Evolutionary conservation across 2,888 invertebrate species (phyloP).

Genomic region (Microctonus brassicae): DNA sequence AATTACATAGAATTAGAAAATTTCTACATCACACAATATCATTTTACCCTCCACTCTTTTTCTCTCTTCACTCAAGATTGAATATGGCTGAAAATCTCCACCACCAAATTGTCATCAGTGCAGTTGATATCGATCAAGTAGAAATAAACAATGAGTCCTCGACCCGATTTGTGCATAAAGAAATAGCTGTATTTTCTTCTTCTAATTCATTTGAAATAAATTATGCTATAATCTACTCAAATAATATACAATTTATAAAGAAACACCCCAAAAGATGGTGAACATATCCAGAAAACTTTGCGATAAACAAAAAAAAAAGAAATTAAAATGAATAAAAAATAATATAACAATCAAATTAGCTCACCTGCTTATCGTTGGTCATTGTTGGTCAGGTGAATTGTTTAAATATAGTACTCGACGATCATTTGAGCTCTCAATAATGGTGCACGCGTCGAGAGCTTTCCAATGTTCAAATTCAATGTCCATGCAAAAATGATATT

Average conservation of each 20-base stretch:
- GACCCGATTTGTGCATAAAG: conserved; percentile 17
- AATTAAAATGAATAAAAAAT: conserved; percentile 13
- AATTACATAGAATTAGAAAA: conserved; percentile 10
- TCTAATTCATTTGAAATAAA: background rate
- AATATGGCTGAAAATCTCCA: background rate
- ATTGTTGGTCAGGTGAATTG: conserved; percentile 50
- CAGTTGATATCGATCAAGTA: conserved; percentile 7
- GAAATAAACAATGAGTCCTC: conserved; percentile 27
- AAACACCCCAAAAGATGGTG: background rate
- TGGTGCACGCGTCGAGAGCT: conserved; percentile 42
- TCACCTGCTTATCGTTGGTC: conserved; percentile 68
- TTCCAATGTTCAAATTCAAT: conserved; percentile 52
- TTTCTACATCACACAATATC: conserved; percentile 25
- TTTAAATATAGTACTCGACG: conserved; percentile 39
- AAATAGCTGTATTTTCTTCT: background rate
- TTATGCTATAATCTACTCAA: background rate
- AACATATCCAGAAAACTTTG: background rate
- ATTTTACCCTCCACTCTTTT: conserved; percentile 4
- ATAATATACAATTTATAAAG: background rate
- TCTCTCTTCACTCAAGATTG: background rate
- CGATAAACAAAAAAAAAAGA: background rate
- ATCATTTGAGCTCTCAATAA: conserved; percentile 44
- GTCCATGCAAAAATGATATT: conserved; percentile 53
- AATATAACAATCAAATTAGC: conserved; percentile 36
- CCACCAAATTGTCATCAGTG: background rate